Evolutionary conservation across 1,140 invertebrate species (phyloP), one percentile per base, ranked within the genome.

Genomic region (Bombus breviceps): DNA sequence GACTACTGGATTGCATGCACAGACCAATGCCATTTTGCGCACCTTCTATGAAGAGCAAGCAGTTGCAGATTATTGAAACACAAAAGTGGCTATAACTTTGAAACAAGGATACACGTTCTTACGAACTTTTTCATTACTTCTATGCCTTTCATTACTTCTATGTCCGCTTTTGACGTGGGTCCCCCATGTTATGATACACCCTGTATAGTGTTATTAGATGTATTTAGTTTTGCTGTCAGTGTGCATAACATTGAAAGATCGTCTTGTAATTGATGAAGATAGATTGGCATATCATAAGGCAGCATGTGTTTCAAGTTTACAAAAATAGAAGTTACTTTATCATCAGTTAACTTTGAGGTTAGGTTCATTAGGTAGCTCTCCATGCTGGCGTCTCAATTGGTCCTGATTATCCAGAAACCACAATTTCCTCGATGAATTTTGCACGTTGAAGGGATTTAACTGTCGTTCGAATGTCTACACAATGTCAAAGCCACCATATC

Each of bases 241-340:
- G 12, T 3, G 9, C 13, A 25, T 69, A 71, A 71, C 68, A 71
- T 71, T 71, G 68, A 71, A 71, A 71, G 39, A 71, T 39, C n/a
- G n/a, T 39, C 34, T 71, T 71, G 37, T 39, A 34, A 71, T 71
- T 39, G 37, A 39, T 71, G 22, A 71, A 39, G 68, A 71, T 13
- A 39, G 37, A 71, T 39, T 28, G 68, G 39, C 25, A 39, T 25
- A 28, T 71, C 22, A 37, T 71, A 28, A 28, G 37, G 4, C 12
- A n/a, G 5, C 9, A 15, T 72, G 10, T 15, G 37, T n/a, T 71
- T n/a, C 68, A 72, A 41, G 39, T 72, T 41, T 41, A 41, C n/a
- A n/a, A 41, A 72, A 72, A 72, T 72, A 37, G 34, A 39, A 39
- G 25, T 72, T 71, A 71, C 69, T n/a, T 28, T 39, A 71, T 41